A percentile compares a stretch with the other conserved stretches of the same genome.
Evolutionary conservation across 2,888 invertebrate genomes (phyloP).

Genomic region (Drosophila longiperda): DNA sequence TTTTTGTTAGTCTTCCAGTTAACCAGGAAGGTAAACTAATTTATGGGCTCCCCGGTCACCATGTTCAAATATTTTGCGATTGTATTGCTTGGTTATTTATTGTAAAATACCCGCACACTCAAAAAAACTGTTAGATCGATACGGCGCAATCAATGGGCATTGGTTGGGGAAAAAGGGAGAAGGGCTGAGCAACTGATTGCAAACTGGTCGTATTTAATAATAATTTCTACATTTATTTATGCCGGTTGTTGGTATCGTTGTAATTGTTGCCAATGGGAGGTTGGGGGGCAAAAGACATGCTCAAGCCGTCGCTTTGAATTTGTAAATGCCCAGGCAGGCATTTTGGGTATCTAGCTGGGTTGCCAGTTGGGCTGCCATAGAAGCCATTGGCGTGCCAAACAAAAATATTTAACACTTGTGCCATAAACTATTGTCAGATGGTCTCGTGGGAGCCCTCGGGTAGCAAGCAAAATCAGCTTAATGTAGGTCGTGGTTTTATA

Average conservation of each 20-base stretch:
- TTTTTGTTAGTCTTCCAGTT: slow-evolving; percentile 24
- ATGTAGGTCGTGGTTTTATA: slow-evolving; percentile 64
- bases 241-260: slow-evolving; percentile 63
- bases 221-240: slow-evolving; percentile 77
- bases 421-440: slow-evolving; percentile 77
- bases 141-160: slow-evolving; percentile 54
- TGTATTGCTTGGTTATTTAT: slow-evolving; percentile 66
- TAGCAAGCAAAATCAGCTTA: slow-evolving; percentile 26
- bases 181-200: slow-evolving; percentile 41
- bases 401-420: slow-evolving; percentile 78
- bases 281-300: slow-evolving; percentile 45
- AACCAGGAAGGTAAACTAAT: slow-evolving; percentile 46
- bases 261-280: slow-evolving; percentile 62
- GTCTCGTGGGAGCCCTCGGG: slow-evolving; percentile 16
- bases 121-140: slow-evolving; percentile 74
- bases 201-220: slow-evolving; percentile 76
- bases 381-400: slow-evolving; percentile 72
- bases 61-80: slow-evolving; percentile 32
- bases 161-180: neutral
- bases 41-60: slow-evolving; percentile 42
- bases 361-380: slow-evolving; percentile 21
- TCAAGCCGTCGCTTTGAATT: slow-evolving; percentile 57
- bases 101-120: slow-evolving; percentile 68
- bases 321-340: slow-evolving; percentile 39
- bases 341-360: slow-evolving; percentile 18